Base-by-base conservation (phyloP, 2,113 vertebrate species). In the Pachycephala philippinensis region DNA sequence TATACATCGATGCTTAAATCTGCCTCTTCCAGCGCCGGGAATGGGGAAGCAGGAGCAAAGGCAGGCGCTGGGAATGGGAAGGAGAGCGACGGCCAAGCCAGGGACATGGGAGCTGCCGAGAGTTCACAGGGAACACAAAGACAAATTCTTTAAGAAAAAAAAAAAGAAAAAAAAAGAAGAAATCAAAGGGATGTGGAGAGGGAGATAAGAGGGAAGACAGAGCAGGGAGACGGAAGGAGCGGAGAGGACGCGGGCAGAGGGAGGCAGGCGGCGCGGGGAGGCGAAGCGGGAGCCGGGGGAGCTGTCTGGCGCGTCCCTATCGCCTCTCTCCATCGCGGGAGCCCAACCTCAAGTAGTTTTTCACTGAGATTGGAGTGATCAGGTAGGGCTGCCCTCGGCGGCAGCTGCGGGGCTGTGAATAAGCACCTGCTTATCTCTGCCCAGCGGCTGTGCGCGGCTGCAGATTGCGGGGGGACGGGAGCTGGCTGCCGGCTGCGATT, bases 351-450 rank as follows among this genome's bases (percentile, higher is more conserved):
- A 94, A 97, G 98, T 97, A 98, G 98, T 98, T 98, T 98, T 98
- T 98, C 98, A 97, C 98, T 40, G 94, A 97, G 98, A 98, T 98
- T 94, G 96, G 85, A 98, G 97, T 69, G 95, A 93, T 95, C 95
- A 95, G 96, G 95, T 95, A 89, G 89, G 78, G 81, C 61, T 80
- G 95, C 84, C 84, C 93, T 86, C 72, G 84, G 90, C 78, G 97
- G 95, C 94, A 95, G 97, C 93, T 94, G 91, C 78, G n/a, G 95
- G 93, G 95, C 93, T 64, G 68, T 87, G 94, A 96, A 94, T 90
- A 90, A 96, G 97, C 97, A 97, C 97, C 98, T 97, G 80, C 97
- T 99, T 99, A 98, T 99, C 98, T 98, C 98, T 92, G 96, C 96
- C 97, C 98, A 96, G 95, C 98, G 98, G 98, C 98, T 98, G 96